Conservation (phyloP, 2,113 vertebrate species). For the Nannospalax galili region DNA sequence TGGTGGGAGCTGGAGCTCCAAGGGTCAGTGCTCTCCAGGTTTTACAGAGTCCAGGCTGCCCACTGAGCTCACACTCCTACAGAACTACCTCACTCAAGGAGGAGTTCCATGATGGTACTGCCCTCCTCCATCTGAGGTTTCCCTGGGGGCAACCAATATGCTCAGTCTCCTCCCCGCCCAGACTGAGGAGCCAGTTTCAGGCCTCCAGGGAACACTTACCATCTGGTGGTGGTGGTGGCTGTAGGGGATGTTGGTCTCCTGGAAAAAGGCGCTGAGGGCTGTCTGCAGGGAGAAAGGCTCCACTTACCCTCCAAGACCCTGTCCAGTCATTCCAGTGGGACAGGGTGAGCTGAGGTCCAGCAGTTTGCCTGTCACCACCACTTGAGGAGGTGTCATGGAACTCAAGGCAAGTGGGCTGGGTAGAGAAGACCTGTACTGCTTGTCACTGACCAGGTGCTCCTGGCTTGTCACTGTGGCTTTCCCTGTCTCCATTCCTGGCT, state of each 20-base stretch:
- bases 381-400: not conserved
- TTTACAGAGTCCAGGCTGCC: not conserved
- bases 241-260: conserved; percentile 98
- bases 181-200: not conserved
- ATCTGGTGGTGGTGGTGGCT: conserved; percentile 98
- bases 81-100: not conserved
- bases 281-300: conserved; percentile 87
- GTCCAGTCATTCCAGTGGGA: not conserved
- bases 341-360: not conserved
- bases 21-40: not conserved
- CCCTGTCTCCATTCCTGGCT: not conserved
- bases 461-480: not conserved
- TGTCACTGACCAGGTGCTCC: not conserved
- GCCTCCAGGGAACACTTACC: conserved; percentile 89
- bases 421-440: not conserved
- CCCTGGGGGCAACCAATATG: not conserved
- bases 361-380: not conserved
- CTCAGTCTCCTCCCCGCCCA: not conserved
- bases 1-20: not conserved
- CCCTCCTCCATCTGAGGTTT: not conserved
- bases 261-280: conserved; percentile 99
- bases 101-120: fast-evolving
- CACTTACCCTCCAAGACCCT: not conserved
- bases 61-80: not conserved
- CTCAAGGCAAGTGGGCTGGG: not conserved